phyloP scores from a whole-genome alignment of 2,888 invertebrate species.

The Onchidella celtica region DNA sequence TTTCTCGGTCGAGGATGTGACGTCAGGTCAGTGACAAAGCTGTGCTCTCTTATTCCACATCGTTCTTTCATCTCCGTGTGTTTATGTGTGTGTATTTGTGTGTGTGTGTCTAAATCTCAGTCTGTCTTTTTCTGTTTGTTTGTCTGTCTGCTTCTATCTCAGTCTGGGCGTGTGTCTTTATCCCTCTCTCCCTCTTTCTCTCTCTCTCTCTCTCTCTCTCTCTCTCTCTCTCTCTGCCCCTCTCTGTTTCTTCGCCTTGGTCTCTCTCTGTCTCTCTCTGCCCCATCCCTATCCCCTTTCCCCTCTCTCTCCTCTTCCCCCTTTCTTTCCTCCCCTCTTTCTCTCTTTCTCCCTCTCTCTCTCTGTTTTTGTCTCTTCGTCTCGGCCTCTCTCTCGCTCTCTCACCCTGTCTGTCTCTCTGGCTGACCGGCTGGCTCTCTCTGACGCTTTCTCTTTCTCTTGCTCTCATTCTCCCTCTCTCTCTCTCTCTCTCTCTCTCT shows the following conservation, averaged over 20 bases:
- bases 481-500: neutral
- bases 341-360: neutral
- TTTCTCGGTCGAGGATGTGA: too few species aligned
- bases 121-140: neutral
- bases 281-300: neutral
- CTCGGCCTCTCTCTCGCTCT: too few species aligned
- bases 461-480: neutral
- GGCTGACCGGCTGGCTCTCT: neutral
- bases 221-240: neutral
- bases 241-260: neutral
- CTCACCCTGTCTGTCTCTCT: neutral
- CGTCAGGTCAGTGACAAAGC: too few species aligned
- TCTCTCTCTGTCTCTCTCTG: neutral
- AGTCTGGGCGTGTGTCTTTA: neutral
- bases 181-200: neutral
- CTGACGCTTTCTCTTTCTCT: neutral
- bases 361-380: neutral
- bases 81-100: neutral
- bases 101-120: neutral
- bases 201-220: neutral
- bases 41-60: too few species aligned
- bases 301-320: neutral
- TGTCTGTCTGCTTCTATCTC: neutral
- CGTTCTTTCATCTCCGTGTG: too few species aligned
- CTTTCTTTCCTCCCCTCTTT: neutral